Percentiles rank a stretch among this genome's conserved stretches.
phyloP scores from a whole-genome alignment of 1,140 invertebrate genomes.

The Elysia chlorotica region DNA sequence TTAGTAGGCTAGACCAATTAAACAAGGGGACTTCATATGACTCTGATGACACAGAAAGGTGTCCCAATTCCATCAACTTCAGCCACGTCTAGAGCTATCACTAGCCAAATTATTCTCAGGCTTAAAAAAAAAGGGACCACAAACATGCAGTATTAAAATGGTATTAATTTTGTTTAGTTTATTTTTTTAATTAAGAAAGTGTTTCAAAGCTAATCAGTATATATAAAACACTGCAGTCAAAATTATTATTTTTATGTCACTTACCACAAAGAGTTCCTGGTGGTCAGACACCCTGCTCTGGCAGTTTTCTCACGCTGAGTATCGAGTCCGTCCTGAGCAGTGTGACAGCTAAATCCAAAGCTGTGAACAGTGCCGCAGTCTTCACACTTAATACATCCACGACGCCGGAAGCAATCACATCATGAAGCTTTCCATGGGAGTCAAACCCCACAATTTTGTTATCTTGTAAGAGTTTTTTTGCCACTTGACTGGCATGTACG shows the following conservation, averaged over 20 bases:
- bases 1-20: no score
- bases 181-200: neutral
- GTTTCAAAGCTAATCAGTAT: neutral
- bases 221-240: neutral
- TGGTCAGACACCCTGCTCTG: neutral
- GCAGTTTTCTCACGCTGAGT: neutral
- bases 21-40: no score
- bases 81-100: no score
- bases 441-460: neutral
- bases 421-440: conserved; percentile 4
- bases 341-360: neutral
- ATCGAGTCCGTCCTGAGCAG: conserved; percentile 1
- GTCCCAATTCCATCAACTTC: no score
- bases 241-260: neutral
- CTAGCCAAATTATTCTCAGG: no score
- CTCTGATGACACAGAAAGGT: no score
- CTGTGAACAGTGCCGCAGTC: neutral
- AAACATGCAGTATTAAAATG: neutral
- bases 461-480: neutral
- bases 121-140: no score
- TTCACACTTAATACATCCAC: conserved; percentile 27
- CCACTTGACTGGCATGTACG: neutral
- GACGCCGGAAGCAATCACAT: conserved; percentile 6
- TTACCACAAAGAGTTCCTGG: neutral
- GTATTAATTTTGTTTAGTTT: neutral